Conservation (phyloP, 2,113 vertebrate genomes). For the Cygnus atratus region DNA sequence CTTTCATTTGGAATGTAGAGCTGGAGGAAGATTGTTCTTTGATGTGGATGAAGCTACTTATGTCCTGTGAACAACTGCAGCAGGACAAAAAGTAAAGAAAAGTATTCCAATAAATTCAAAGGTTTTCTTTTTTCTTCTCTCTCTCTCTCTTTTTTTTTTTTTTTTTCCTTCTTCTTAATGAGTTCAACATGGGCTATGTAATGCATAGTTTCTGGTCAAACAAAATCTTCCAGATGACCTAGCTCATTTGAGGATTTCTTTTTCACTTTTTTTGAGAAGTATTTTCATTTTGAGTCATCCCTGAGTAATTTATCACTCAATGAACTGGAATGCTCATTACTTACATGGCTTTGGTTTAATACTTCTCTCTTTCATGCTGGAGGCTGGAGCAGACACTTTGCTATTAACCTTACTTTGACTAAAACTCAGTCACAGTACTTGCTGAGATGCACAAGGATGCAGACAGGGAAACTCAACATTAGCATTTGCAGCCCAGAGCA, state of each 20-base stretch:
- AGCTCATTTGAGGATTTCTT: not conserved
- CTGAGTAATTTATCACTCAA: not conserved
- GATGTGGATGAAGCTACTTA: not conserved
- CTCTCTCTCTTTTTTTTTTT: not conserved
- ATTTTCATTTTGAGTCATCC: not conserved
- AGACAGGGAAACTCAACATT: not conserved
- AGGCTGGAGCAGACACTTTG: not conserved
- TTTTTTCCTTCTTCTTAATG: not conserved
- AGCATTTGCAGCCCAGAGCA: not conserved
- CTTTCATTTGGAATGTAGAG: not conserved
- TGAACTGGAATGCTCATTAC: not conserved
- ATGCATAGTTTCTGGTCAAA: not conserved
- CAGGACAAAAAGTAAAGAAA: not conserved
- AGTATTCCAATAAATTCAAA: not conserved
- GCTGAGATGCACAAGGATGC: not conserved
- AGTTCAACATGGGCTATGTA: not conserved
- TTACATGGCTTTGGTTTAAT: not conserved
- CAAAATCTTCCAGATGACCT: not conserved
- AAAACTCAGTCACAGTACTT: too few relatives aligned
- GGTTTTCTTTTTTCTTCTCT: not conserved
- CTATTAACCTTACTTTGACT: not conserved
- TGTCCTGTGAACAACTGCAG: not conserved
- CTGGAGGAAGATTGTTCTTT: not conserved
- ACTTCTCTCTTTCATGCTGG: not conserved
- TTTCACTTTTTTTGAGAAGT: not conserved